Base-by-base conservation (phyloP, 2,888 invertebrate species). In the Platycheirus rosarum region DNA sequence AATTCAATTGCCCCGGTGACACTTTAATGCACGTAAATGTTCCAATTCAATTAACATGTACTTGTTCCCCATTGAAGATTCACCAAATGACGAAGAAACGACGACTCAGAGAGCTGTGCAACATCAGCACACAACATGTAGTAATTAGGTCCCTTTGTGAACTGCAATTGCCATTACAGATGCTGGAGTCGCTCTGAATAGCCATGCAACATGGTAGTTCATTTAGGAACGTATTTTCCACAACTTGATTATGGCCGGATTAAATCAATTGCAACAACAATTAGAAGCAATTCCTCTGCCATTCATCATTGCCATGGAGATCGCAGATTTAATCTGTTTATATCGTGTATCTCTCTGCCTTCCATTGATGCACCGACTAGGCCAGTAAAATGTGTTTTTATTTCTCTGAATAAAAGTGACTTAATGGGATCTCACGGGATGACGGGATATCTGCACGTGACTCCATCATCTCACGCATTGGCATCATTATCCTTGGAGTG, bases 231-330 rank as follows among this genome's bases (percentile, higher is more conserved):
- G 26, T 16, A 44, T 32, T 44, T 44, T 29, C 14, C 16, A 13
- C 42, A 29, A 60, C 44, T 44, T 48, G 53, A 69, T 55, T 35
- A 35, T 55, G 35, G 46, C 14, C 48, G 23, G 55, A 57, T 69
- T 57, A 35, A 69, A 57, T 69, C 68, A 69, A 46, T 46, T 69
- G 68, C 46, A 57, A 46, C 32, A 40, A 32, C 55, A 69, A 69
- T 69, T 57, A 57, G 55, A 32, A 69, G 29, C 46, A 20, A 69
- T 55, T 69, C 46, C 23, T 35, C 46, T 14, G 40, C 44, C 60
- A 69, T 55, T 69, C 55, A 35, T 20, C 55, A 20, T 20, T 20
- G 40, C 20, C 7, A 3, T 18, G 14, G 16, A 53, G n/a, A n/a
- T n/a, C n/a, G 29, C 29, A 32, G 60, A 42, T 68, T 66, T 20